These are phyloP conservation scores for Diploscapter pachys DNA, from an alignment of 1,140 invertebrate genomes.

Conservation along the genomic window DNA sequence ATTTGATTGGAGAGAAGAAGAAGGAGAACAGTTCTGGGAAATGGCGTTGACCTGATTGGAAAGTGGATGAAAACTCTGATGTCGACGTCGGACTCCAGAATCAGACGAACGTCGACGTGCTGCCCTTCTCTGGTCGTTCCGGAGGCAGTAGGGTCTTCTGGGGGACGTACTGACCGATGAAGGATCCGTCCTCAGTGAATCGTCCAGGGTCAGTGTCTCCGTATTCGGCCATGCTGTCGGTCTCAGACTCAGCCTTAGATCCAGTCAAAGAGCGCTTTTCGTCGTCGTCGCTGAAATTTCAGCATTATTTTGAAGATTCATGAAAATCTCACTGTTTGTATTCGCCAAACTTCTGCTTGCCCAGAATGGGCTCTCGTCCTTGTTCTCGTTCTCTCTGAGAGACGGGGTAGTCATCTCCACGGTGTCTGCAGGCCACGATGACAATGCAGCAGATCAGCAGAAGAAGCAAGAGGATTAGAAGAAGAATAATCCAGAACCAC, in stretches of 20 bases:
- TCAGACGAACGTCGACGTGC: constrained; percentile 25
- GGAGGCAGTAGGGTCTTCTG: constrained; percentile 26
- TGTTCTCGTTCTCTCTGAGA: constrained; percentile 88
- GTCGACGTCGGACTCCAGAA: not conserved
- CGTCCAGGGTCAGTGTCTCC: constrained; percentile 94
- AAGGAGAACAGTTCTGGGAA: no score
- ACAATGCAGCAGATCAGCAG: constrained; percentile 88
- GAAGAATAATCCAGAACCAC: constrained; percentile 91
- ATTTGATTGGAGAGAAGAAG: no score
- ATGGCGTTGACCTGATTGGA: no score
- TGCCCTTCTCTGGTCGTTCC: constrained; percentile 30
- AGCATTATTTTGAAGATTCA: not conserved
- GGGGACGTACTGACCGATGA: constrained; percentile 71
- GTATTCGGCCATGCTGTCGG: constrained; percentile 96
- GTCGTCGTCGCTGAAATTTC: constrained; percentile 49
- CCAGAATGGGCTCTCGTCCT: constrained; percentile 77
- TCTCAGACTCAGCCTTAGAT: constrained; percentile 81
- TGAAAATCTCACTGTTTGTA: constrained; percentile 71
- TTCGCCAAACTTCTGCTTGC: constrained; percentile 77
- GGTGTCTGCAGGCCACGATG: constrained; percentile 77
- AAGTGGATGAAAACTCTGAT: no score
- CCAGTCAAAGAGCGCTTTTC: constrained; percentile 57
- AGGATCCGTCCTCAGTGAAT: constrained; percentile 95
- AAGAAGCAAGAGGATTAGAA: constrained; percentile 82
- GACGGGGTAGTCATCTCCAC: constrained; percentile 74